Evolutionary conservation across 2,797 vertebrate genomes (phyloP).

Genomic region (Acanthurus lineatus): DNA sequence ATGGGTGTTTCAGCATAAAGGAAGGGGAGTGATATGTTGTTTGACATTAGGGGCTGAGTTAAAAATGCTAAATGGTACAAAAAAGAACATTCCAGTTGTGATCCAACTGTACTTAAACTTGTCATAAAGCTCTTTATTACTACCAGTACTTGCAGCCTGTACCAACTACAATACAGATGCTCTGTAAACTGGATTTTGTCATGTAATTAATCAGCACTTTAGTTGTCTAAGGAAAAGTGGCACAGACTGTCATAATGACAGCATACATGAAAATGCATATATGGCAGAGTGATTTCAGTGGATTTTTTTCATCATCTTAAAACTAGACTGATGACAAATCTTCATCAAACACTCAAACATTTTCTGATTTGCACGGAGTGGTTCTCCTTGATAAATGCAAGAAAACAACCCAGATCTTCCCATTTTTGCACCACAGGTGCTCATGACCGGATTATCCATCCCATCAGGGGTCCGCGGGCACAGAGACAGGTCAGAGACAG

Average conservation of each 20-base stretch:
- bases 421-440: slow-evolving; percentile 69
- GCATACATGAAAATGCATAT: neutral
- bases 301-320: neutral
- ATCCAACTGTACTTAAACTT: neutral
- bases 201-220: neutral
- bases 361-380: slow-evolving; percentile 23
- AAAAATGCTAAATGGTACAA: neutral
- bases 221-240: neutral
- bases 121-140: neutral
- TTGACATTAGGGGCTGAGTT: neutral
- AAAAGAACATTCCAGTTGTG: neutral
- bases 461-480: slow-evolving; percentile 65
- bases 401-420: slow-evolving; percentile 64
- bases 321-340: neutral
- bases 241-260: neutral
- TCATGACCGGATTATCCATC: slow-evolving; percentile 74
- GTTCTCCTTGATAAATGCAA: slow-evolving; percentile 42
- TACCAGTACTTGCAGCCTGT: neutral
- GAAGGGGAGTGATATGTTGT: neutral
- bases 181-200: neutral
- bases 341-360: neutral
- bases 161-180: neutral
- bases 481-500: slow-evolving; percentile 76
- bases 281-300: neutral
- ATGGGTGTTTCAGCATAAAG: slow-evolving; percentile 2